Conservation (phyloP, 1,140 invertebrate species). For the Bacillus rossius region DNA sequence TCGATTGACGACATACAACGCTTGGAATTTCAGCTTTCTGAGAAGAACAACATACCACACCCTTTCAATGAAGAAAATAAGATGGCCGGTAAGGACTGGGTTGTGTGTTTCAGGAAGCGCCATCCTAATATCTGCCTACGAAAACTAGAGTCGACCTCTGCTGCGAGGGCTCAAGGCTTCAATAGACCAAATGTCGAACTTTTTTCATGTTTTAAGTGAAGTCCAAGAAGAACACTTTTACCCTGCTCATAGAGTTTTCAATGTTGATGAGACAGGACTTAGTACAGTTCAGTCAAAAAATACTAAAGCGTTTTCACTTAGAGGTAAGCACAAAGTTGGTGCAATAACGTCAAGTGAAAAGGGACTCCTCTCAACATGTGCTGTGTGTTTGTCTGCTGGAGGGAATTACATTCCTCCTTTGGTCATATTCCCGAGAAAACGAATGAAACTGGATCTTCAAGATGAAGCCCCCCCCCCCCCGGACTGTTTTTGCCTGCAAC, state of each 20-base stretch:
- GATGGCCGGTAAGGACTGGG: conserved; percentile 6
- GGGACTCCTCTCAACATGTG: conserved; percentile 14
- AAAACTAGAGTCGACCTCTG: conserved; percentile 6
- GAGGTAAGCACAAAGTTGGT: conserved; percentile 30
- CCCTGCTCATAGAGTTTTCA: conserved; percentile 30
- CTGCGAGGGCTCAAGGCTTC: conserved; percentile 36
- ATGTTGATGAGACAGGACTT: conserved; percentile 38
- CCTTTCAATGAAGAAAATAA: conserved; percentile 4
- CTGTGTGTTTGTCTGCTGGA: conserved; percentile 31
- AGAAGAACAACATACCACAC: conserved; percentile 4
- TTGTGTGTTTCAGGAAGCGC: background rate
- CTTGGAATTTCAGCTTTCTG: background rate
- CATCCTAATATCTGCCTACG: background rate
- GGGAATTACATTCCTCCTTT: conserved; percentile 30
- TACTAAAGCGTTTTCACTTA: conserved; percentile 32
- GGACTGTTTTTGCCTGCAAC: conserved; percentile 16
- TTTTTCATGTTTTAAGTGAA: conserved; percentile 13
- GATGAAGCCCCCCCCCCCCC: conserved; percentile 25
- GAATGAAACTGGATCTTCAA: conserved; percentile 18
- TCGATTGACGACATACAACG: conserved; percentile 3
- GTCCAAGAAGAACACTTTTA: conserved; percentile 22
- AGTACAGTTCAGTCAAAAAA: conserved; percentile 35
- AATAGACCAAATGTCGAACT: conserved; percentile 29
- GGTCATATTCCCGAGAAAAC: conserved; percentile 19
- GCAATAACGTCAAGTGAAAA: conserved; percentile 30